These are phyloP conservation scores for Pelochelys cantorii DNA, from an alignment of 2,797 vertebrate species.

Conservation along the genomic window DNA sequence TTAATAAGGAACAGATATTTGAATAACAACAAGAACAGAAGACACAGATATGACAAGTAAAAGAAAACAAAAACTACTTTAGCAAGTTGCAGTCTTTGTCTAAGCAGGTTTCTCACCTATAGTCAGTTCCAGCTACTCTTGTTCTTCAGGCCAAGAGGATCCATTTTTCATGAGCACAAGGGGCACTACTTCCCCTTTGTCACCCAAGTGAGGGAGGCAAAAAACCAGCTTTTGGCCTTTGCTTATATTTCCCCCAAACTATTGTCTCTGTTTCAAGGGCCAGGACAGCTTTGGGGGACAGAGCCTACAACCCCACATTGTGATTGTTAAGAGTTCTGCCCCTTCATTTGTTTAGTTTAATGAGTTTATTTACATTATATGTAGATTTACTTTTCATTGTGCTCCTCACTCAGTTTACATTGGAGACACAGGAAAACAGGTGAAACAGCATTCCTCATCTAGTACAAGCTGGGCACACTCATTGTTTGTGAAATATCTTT, in stretches of 20 bases:
- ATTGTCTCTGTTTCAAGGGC: not conserved
- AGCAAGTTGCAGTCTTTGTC: not conserved
- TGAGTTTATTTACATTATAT: too few species aligned
- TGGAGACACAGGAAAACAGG: too few species aligned
- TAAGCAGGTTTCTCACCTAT: not conserved
- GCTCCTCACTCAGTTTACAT: too few species aligned
- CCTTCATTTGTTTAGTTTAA: not conserved
- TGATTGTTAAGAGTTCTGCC: not conserved
- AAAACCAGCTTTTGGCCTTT: not conserved
- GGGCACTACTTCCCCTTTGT: not conserved
- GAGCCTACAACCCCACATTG: not conserved
- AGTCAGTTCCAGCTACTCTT: not conserved
- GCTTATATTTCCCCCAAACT: not conserved
- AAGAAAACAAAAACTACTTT: not conserved
- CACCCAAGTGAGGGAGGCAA: not conserved
- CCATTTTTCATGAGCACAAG: not conserved
- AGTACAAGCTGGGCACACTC: too few species aligned
- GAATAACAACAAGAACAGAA: too few species aligned
- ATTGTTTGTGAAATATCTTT: too few species aligned
- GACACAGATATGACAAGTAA: not conserved
- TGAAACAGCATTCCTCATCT: too few species aligned
- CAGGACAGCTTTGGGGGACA: not conserved
- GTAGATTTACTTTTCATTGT: too few species aligned
- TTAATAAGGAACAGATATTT: too few species aligned
- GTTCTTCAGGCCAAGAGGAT: not conserved